Evolutionary conservation across 1,140 invertebrate genomes (phyloP).

Genomic region (Aphelinus atriplicis): DNA sequence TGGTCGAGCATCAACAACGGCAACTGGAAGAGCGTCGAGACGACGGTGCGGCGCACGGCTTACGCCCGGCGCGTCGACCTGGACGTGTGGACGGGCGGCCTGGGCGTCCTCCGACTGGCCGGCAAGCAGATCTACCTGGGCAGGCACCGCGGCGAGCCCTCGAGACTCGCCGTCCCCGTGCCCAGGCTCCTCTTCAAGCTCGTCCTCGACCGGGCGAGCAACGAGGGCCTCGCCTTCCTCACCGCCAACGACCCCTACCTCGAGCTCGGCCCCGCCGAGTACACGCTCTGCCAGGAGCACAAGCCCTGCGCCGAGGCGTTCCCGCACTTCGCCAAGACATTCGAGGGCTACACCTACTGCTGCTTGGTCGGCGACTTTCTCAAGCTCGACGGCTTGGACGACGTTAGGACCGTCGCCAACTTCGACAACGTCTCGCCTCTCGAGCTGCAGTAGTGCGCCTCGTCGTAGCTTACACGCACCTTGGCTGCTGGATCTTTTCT

Average conservation of each 20-base stretch:
- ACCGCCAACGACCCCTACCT: slow-evolving; percentile 65
- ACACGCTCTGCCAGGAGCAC: background rate
- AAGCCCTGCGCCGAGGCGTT: background rate
- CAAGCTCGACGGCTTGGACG: background rate
- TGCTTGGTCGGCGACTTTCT: slow-evolving; percentile 13
- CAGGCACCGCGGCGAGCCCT: slow-evolving; percentile 31
- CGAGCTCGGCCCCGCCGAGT: slow-evolving; percentile 1
- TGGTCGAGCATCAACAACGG: slow-evolving; percentile 67
- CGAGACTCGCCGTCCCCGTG: slow-evolving; percentile 51
- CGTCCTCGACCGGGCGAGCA: slow-evolving; percentile 50
- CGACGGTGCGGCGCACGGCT: slow-evolving; percentile 52
- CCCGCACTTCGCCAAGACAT: background rate
- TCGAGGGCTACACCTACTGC: slow-evolving; percentile 27
- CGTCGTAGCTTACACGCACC: too few relatives aligned
- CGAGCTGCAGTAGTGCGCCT: background rate
- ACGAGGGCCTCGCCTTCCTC: slow-evolving; percentile 62
- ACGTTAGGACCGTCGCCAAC: background rate
- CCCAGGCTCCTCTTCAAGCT: slow-evolving; percentile 66
- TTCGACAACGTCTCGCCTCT: slow-evolving; percentile 5
- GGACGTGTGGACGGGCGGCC: slow-evolving; percentile 59
- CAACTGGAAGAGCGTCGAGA: slow-evolving; percentile 66
- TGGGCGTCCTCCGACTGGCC: slow-evolving; percentile 53
- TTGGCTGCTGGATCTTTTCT: too few relatives aligned
- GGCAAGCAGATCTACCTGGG: slow-evolving; percentile 55
- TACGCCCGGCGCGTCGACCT: slow-evolving; percentile 44